Evolutionary conservation across 2,888 invertebrate genomes (phyloP), one percentile per base, ranked within the genome.

Genomic region (Ochlodes sylvanus): DNA sequence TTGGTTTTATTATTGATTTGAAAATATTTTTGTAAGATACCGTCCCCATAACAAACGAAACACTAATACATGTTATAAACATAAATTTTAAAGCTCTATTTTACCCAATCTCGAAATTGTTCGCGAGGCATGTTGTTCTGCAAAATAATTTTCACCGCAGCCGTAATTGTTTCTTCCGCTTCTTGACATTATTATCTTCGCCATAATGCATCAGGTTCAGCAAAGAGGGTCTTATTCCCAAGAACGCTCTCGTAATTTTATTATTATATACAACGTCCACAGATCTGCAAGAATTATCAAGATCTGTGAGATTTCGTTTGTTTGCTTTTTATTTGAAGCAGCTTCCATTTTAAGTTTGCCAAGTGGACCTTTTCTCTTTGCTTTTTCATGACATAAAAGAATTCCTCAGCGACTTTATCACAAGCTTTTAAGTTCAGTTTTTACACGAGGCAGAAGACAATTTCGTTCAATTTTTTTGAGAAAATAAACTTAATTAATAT

Each of bases 111-210:
- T 82, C 73, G 75, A 78, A 79, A 83, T 81, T 75, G 77, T 76
- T 79, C 83, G 83, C 81, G 82, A 63, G 41, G 56, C 50, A 21
- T 17, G 63, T 68, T 68, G 57, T 63, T 81, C 83, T 80, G 77
- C 73, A 74, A 82, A 82, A 84, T 83, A 80, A 82, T 81, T 82
- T 78, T 80, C 76, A 69, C 81, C 79, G 81, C 80, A 82, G 79
- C 77, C 83, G 85, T 90, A 89, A 91, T 91, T 90, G 90, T 84
- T 90, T 89, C 88, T 90, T 89, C 87, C 89, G 90, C 86, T 81
- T 83, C 86, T 84, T 89, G 88, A 87, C 86, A 84, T 87, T 85
- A 89, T 90, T 89, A 90, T 89, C 86, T 88, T 86, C 86, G 88
- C 84, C 80, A 88, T 89, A 89, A 89, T 88, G 87, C 86, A 86